Conservation (phyloP, 2,888 invertebrate species). For the Pachliopta kotzebuea region DNA sequence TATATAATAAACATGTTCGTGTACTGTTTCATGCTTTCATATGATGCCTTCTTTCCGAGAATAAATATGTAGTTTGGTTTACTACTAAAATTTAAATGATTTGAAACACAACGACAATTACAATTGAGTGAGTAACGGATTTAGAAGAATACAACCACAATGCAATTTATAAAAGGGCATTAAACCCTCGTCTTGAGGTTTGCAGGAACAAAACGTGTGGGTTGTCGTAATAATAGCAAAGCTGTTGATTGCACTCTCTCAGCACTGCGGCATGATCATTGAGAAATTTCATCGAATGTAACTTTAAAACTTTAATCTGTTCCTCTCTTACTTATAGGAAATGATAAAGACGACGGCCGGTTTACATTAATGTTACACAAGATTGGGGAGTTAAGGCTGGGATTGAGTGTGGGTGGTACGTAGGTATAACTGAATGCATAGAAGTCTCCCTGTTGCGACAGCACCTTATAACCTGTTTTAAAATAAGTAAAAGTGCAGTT, state of each 20-base stretch:
- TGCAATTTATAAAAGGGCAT: slow-evolving; percentile 55
- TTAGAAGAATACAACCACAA: slow-evolving; percentile 13
- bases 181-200: slow-evolving; percentile 55
- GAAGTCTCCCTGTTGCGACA: slow-evolving; percentile 60
- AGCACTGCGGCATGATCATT: slow-evolving; percentile 43
- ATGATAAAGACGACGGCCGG: slow-evolving; percentile 21
- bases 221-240: slow-evolving; percentile 61
- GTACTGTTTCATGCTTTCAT: neutral
- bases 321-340: slow-evolving; percentile 27
- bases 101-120: neutral
- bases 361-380: slow-evolving; percentile 20
- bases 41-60: neutral
- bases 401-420: slow-evolving; percentile 57
- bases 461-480: slow-evolving; percentile 44
- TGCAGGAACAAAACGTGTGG: slow-evolving; percentile 52
- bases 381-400: slow-evolving; percentile 36
- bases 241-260: slow-evolving; percentile 59
- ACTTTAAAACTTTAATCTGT: slow-evolving; percentile 26
- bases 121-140: neutral
- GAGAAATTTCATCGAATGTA: slow-evolving; percentile 32
- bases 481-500: slow-evolving; percentile 37
- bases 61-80: neutral
- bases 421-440: slow-evolving; percentile 48
- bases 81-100: neutral
- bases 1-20: too few species aligned